These are phyloP conservation scores for Trichacis sp. DNA, from an alignment of 2,888 invertebrate genomes.

Conservation along the genomic window DNA sequence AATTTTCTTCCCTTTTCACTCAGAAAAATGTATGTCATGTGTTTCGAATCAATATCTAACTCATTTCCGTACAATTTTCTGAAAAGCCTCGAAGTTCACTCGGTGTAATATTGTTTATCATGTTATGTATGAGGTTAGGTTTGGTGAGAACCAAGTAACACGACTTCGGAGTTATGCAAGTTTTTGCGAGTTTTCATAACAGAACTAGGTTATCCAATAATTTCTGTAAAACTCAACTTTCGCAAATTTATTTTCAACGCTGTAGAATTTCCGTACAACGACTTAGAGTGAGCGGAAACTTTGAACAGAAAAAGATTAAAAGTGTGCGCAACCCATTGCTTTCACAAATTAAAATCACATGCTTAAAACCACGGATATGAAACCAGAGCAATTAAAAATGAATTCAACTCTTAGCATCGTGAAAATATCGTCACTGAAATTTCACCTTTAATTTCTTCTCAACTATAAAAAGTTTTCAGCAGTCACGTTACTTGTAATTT, in stretches of 20 bases:
- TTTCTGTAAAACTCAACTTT: conserved; percentile 28
- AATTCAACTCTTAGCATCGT: no score
- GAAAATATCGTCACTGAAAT: no score
- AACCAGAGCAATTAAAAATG: no score
- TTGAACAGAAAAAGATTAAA: conserved; percentile 20
- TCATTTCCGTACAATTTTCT: no score
- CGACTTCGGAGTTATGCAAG: conserved; percentile 13
- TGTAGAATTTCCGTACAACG: conserved; percentile 16
- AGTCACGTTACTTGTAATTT: no score
- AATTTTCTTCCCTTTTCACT: no score
- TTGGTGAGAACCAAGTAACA: conserved; percentile 4
- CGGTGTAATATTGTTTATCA: no score
- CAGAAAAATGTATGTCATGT: no score
- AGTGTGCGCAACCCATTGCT: conserved; percentile 13
- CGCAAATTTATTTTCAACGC: conserved; percentile 24
- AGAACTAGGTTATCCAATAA: conserved; percentile 17
- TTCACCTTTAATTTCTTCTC: no score
- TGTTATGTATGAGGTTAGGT: not conserved
- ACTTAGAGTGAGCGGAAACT: conserved; percentile 19
- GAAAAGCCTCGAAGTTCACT: not conserved
- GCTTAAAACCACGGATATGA: not conserved
- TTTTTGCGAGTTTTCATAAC: conserved; percentile 18
- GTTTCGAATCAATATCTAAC: no score
- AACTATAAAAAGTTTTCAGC: no score
- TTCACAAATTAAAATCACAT: conserved; percentile 8